Conservation (phyloP, 2,113 vertebrate genomes). For the Chitala chitala region DNA sequence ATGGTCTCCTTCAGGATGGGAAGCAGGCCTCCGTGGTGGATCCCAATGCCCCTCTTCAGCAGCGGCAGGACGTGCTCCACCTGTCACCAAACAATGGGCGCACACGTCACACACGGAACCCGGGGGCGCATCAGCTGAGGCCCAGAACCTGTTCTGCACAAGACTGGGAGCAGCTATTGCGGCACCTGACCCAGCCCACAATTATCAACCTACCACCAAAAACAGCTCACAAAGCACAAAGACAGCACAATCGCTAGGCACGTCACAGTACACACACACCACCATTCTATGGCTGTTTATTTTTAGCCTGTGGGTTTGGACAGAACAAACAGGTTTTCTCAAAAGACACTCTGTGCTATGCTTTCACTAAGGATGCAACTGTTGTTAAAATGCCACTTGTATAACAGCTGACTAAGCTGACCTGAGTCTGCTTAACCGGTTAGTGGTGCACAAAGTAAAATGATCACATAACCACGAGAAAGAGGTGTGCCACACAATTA, state of each 20-base stretch:
- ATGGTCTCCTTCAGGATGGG: conserved; percentile 98
- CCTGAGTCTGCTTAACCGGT: background rate
- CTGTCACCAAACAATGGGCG: conserved; percentile 37
- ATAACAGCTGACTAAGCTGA: background rate
- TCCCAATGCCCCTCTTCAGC: conserved; percentile 90
- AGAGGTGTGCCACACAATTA: background rate
- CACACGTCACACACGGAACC: background rate
- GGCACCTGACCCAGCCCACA: no score
- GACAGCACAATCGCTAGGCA: no score
- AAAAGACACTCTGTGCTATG: background rate
- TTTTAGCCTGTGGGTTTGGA: background rate
- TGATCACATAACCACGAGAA: background rate
- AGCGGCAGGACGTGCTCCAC: conserved; percentile 83
- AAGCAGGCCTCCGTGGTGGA: conserved; percentile 93
- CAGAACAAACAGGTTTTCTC: background rate
- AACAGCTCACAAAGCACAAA: no score
- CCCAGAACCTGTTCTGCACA: background rate
- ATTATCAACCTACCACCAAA: no score
- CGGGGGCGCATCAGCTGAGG: no score
- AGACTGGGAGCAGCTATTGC: no score
- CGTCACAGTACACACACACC: no score
- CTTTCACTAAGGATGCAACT: background rate
- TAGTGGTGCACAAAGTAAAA: no score
- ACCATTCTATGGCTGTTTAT: no score
- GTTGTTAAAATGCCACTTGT: background rate